Evolutionary conservation across 2,113 vertebrate genomes (phyloP).

Genomic region (Salvelinus alpinus): DNA sequence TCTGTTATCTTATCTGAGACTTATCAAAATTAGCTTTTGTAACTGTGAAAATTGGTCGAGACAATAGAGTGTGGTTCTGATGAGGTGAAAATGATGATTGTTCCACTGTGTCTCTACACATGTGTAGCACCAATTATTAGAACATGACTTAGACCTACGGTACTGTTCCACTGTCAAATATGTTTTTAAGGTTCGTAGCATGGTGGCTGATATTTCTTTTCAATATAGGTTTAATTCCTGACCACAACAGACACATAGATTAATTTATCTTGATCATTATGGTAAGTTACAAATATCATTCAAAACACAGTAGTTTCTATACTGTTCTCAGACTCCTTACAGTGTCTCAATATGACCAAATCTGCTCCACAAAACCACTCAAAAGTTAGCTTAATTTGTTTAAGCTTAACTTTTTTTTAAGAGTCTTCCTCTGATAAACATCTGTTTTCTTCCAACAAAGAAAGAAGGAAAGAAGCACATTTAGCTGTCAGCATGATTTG

Average conservation of each 20-base stretch:
- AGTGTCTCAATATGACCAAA: neutral
- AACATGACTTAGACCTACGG: neutral
- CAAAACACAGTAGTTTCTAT: neutral
- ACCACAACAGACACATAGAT: neutral
- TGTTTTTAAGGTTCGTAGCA: neutral
- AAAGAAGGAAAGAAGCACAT: slow-evolving; percentile 1
- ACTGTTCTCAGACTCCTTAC: neutral
- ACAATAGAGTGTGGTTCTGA: neutral
- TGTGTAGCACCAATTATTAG: neutral
- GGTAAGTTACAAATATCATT: neutral
- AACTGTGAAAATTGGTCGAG: neutral
- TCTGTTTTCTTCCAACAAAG: slow-evolving; percentile 21
- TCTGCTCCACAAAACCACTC: neutral
- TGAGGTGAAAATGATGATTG: neutral
- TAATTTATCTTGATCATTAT: neutral
- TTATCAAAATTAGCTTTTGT: slow-evolving; percentile 1
- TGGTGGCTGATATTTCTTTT: neutral
- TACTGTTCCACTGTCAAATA: neutral
- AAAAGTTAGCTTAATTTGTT: neutral
- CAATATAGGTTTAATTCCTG: neutral
- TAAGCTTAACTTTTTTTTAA: neutral
- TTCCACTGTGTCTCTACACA: neutral
- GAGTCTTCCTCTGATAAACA: slow-evolving; percentile 10
- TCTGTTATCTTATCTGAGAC: slow-evolving; percentile 5
- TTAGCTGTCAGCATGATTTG: slow-evolving; percentile 18